These are phyloP conservation scores for Atta colombica DNA, from an alignment of 1,140 invertebrate genomes.

Conservation along the genomic window DNA sequence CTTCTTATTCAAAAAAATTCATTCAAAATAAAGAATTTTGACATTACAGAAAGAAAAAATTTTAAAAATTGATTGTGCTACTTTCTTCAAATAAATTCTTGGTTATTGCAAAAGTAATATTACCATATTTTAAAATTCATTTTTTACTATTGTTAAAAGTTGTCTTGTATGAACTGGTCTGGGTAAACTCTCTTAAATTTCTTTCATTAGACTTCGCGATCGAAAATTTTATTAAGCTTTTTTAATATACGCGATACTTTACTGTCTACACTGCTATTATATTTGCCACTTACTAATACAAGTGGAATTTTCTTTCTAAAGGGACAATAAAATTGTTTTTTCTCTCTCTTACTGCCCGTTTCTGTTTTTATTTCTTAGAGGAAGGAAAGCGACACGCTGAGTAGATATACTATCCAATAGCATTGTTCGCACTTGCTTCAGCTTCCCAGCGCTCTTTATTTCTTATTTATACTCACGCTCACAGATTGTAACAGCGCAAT, in stretches of 20 bases:
- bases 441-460: constrained; percentile 57
- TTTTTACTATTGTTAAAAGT: neutral
- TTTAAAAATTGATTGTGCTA: neutral
- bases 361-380: constrained; percentile 27
- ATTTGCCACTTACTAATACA: constrained; percentile 46
- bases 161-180: neutral
- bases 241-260: constrained; percentile 22
- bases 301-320: constrained; percentile 36
- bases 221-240: constrained; percentile 40
- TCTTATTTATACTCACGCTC: constrained; percentile 62
- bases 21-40: neutral
- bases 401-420: constrained; percentile 61
- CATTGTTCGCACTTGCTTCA: constrained; percentile 64
- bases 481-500: constrained; percentile 60
- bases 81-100: neutral
- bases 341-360: constrained; percentile 16
- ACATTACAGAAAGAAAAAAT: neutral
- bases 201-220: neutral
- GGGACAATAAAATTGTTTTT: constrained; percentile 55
- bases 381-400: constrained; percentile 48
- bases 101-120: neutral
- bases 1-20: neutral
- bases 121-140: neutral
- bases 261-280: constrained; percentile 4
- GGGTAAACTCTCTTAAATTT: constrained; percentile 15